Percentiles rank a stretch among this genome's conserved stretches.
Conservation (phyloP, 2,797 vertebrate species). For the Pitangus sulphuratus region DNA sequence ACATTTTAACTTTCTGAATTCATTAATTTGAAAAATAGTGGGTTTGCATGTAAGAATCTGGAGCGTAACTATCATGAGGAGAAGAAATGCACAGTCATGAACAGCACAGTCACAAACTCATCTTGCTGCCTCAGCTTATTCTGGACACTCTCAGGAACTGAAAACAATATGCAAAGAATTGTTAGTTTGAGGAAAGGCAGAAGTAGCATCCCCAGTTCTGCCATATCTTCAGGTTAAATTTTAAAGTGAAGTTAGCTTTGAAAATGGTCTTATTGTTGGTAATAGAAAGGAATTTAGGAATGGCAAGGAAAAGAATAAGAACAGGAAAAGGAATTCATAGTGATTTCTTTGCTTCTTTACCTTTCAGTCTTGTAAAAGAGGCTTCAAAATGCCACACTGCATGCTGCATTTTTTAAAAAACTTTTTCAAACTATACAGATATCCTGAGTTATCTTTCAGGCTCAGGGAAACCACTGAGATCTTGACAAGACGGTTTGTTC, state of each 20-base stretch:
- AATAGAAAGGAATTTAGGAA: not conserved
- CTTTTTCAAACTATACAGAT: not conserved
- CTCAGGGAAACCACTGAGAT: not conserved
- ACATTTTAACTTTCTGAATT: not conserved
- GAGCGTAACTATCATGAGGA: fast-evolving
- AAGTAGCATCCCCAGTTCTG: not conserved
- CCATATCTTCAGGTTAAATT: not conserved
- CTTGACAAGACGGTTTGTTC: not conserved
- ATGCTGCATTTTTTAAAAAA: not conserved
- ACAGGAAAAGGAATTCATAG: not conserved
- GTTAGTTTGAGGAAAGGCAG: not conserved
- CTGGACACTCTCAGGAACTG: not conserved
- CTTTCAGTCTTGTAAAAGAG: not conserved
- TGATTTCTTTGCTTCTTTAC: not conserved
- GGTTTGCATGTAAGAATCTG: not conserved
- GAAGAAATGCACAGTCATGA: not conserved
- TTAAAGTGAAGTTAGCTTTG: not conserved
- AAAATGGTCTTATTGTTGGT: not conserved
- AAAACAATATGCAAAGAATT: not conserved
- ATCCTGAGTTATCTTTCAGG: not conserved
- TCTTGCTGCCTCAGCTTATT: not conserved
- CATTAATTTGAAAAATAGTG: not conserved
- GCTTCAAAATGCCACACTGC: not conserved
- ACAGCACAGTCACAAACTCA: not conserved
- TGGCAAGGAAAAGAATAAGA: not conserved